Evolutionary conservation across 2,888 invertebrate genomes (phyloP).

Genomic region (Itoplectis maculator): DNA sequence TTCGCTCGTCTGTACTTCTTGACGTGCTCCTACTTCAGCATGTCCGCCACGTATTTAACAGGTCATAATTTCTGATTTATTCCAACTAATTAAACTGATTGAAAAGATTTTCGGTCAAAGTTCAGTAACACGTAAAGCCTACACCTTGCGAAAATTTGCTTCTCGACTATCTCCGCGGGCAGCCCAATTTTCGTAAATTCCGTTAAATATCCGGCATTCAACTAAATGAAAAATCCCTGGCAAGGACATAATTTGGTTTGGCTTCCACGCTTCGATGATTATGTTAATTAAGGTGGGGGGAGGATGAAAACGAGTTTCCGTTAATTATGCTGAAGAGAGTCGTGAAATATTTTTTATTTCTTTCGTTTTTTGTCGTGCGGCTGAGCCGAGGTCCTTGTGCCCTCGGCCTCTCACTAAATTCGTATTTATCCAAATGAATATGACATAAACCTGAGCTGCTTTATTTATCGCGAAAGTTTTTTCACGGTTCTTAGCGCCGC

Average conservation of each 20-base stretch:
- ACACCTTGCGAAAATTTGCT: not conserved
- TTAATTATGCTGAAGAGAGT: conserved; percentile 28
- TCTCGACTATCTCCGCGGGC: not conserved
- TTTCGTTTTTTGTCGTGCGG: conserved; percentile 8
- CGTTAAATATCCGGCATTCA: not conserved
- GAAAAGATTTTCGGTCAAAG: too few relatives aligned
- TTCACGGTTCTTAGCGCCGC: conserved; percentile 17
- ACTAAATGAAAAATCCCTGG: too few relatives aligned
- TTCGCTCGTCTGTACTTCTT: too few relatives aligned
- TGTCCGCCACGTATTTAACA: too few relatives aligned
- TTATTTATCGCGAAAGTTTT: conserved; percentile 52
- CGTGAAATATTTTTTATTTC: not conserved
- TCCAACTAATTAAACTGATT: too few relatives aligned
- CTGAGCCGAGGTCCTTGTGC: not conserved
- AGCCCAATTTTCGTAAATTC: not conserved
- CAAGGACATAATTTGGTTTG: conserved; percentile 1
- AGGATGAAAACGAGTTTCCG: conserved; percentile 27
- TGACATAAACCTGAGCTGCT: conserved; percentile 16
- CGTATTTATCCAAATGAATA: conserved; percentile 37
- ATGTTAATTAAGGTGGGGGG: conserved; percentile 30
- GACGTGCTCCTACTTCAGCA: too few relatives aligned
- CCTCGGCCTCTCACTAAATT: conserved; percentile 36
- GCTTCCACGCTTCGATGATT: conserved; percentile 16
- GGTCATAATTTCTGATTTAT: too few relatives aligned
- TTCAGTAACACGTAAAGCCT: too few relatives aligned